Evolutionary conservation across 2,797 vertebrate genomes (phyloP).

Genomic region (Adelosebastes latens): DNA sequence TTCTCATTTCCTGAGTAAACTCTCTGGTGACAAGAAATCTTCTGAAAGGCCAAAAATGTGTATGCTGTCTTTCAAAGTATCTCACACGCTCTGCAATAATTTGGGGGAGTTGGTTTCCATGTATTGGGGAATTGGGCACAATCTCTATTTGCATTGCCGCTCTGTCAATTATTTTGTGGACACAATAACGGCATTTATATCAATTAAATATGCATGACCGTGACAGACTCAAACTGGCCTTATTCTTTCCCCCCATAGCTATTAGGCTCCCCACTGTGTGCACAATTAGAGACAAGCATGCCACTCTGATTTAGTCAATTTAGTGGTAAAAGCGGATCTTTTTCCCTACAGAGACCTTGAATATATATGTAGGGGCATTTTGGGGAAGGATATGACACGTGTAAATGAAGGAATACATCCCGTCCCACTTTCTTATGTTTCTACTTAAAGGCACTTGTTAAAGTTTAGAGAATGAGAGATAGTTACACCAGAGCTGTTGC

Average conservation of each 20-base stretch:
- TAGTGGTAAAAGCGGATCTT: neutral
- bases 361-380: neutral
- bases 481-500: neutral
- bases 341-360: neutral
- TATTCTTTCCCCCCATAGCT: constrained; percentile 10
- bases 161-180: constrained; percentile 13
- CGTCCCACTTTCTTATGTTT: neutral
- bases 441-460: no score
- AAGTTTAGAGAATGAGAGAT: neutral
- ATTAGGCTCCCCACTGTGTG: constrained; percentile 25
- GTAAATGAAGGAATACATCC: neutral
- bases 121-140: neutral
- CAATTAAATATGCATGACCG: constrained; percentile 45
- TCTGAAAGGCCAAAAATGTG: neutral
- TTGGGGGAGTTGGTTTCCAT: neutral
- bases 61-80: neutral
- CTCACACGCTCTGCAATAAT: neutral
- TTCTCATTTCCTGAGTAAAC: neutral
- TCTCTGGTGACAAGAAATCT: neutral
- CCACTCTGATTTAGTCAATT: neutral
- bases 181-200: constrained; percentile 19
- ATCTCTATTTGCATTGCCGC: neutral
- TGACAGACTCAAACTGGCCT: constrained; percentile 22
- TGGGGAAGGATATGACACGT: neutral
- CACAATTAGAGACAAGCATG: constrained; percentile 20